phyloP scores from a whole-genome alignment of 2,797 vertebrate genomes.

The Aselliscus stoliczkanus region DNA sequence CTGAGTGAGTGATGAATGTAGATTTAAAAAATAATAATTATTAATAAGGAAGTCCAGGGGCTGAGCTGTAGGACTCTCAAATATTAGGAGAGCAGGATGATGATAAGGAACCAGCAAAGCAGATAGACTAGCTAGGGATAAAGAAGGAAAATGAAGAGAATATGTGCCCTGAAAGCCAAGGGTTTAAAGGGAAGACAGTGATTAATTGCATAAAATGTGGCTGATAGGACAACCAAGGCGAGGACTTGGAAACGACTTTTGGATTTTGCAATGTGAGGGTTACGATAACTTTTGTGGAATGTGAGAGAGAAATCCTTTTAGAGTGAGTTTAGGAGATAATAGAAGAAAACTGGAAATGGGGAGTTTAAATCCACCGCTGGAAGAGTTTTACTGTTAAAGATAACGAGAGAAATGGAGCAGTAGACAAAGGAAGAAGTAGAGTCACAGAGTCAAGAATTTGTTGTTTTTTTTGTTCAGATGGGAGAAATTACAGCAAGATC shows the following conservation, averaged over 20 bases:
- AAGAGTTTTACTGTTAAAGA: neutral
- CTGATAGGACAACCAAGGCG: neutral
- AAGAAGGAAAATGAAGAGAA: neutral
- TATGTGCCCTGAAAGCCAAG: neutral
- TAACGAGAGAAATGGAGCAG: neutral
- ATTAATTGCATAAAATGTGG: neutral
- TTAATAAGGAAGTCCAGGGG: neutral
- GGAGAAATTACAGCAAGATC: neutral
- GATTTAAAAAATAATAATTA: neutral
- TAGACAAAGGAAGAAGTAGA: neutral
- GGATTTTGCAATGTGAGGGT: neutral
- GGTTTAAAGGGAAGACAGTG: neutral
- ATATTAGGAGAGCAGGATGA: neutral
- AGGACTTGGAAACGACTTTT: neutral
- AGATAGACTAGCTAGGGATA: neutral
- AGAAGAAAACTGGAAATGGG: neutral
- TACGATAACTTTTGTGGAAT: neutral
- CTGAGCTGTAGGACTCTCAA: neutral
- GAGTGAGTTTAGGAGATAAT: neutral
- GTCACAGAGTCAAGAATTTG: neutral
- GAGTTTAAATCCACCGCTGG: neutral
- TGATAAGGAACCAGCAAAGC: neutral
- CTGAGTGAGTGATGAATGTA: neutral
- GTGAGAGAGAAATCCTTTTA: neutral
- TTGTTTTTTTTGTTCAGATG: neutral